Percentiles rank a stretch among this genome's conserved stretches.
phyloP scores from a whole-genome alignment of 35 echinoderm and acorn worm species.

The Anneissia japonica region DNA sequence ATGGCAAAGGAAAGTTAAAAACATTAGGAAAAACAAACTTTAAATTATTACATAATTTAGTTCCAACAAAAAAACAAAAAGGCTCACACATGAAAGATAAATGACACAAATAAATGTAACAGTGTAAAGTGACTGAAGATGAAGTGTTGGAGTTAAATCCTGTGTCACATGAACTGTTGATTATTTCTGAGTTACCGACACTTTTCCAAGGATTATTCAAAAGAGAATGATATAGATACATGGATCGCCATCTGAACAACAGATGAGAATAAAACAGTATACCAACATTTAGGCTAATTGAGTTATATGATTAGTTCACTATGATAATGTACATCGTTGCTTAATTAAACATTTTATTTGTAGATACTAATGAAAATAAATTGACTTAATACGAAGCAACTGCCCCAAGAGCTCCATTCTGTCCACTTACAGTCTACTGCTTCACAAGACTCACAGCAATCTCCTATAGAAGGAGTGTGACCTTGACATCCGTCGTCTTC shows the following conservation, averaged over 20 bases:
- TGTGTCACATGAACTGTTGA: neutral
- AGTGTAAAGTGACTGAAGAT: too few relatives aligned
- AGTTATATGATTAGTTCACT: too few relatives aligned
- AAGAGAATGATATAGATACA: neutral
- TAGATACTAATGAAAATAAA: neutral
- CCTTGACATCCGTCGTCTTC: neutral
- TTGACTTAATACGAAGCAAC: neutral
- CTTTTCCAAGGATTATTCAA: neutral
- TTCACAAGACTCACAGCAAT: neutral
- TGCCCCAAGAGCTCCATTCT: neutral
- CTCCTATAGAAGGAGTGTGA: neutral
- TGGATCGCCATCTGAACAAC: neutral
- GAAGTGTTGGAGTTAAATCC: neutral
- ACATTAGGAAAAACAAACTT: too few relatives aligned
- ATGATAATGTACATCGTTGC: too few relatives aligned
- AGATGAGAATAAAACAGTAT: neutral
- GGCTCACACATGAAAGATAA: too few relatives aligned
- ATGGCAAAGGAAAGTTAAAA: too few relatives aligned
- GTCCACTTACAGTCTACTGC: neutral
- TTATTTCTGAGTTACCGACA: neutral
- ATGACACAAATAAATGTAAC: too few relatives aligned
- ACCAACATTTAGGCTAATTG: too few relatives aligned
- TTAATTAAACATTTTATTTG: too few relatives aligned
- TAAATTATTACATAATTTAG: too few relatives aligned
- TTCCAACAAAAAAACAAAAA: too few relatives aligned